These are phyloP conservation scores for Cygnus olor DNA, from an alignment of 2,797 vertebrate genomes.

Conservation along the genomic window DNA sequence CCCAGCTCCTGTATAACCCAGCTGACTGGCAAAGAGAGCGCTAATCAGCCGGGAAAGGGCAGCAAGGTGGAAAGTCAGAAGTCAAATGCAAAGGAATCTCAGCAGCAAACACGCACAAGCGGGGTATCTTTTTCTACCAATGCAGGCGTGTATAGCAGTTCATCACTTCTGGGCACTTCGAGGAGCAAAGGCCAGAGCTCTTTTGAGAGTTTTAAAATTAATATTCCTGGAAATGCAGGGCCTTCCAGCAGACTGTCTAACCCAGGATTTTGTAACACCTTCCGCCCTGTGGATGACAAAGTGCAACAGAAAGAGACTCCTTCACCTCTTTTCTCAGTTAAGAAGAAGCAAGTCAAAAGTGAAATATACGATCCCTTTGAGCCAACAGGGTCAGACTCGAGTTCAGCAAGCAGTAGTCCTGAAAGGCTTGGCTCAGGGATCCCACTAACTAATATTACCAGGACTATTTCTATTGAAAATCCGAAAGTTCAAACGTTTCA, in stretches of 20 bases:
- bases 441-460: slow-evolving; percentile 74
- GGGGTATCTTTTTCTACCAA: slow-evolving; percentile 39
- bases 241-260: slow-evolving; percentile 80
- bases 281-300: slow-evolving; percentile 79
- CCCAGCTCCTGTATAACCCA: slow-evolving; percentile 84
- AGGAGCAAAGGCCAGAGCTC: slow-evolving; percentile 77
- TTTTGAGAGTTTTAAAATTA: slow-evolving; percentile 92
- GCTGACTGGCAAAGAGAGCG: slow-evolving; percentile 85
- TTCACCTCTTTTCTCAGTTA: slow-evolving; percentile 64
- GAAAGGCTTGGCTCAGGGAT: slow-evolving; percentile 72
- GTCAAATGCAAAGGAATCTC: slow-evolving; percentile 71
- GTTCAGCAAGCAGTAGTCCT: slow-evolving; percentile 82
- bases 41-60: slow-evolving; percentile 45
- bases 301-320: slow-evolving; percentile 75
- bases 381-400: slow-evolving; percentile 92
- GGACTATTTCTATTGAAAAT: slow-evolving; percentile 76
- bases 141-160: slow-evolving; percentile 47
- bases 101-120: slow-evolving; percentile 51
- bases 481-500: slow-evolving; percentile 70
- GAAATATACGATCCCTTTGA: slow-evolving; percentile 96
- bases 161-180: background rate
- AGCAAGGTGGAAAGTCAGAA: slow-evolving; percentile 73
- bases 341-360: slow-evolving; percentile 82
- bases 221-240: slow-evolving; percentile 87
- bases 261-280: slow-evolving; percentile 77